These are phyloP conservation scores for Macrosteles quadrilineatus DNA, from an alignment of 1,140 invertebrate species.

Conservation along the genomic window DNA sequence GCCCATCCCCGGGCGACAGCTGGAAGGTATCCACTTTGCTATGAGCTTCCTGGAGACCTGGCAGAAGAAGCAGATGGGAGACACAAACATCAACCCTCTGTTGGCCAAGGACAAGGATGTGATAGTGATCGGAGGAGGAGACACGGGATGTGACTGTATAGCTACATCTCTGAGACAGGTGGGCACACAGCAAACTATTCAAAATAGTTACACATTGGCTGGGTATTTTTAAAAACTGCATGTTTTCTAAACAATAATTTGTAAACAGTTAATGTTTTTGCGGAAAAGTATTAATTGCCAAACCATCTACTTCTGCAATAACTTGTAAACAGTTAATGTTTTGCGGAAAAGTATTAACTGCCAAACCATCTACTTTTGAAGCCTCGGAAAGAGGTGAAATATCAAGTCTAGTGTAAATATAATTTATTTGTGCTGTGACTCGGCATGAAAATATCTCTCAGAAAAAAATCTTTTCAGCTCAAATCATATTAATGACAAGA, in stretches of 20 bases:
- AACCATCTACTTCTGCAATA: too few relatives aligned
- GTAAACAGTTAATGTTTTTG: background rate
- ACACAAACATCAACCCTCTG: constrained; percentile 59
- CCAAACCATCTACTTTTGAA: too few relatives aligned
- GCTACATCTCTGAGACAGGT: constrained; percentile 93
- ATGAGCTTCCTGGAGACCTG: constrained; percentile 97
- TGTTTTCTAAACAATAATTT: background rate
- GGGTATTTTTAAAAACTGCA: background rate
- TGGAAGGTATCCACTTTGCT: constrained; percentile 94
- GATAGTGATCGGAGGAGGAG: constrained; percentile 96
- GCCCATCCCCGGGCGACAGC: constrained; percentile 77
- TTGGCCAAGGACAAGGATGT: constrained; percentile 94
- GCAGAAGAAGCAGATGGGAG: constrained; percentile 93
- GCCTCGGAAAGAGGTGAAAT: too few relatives aligned
- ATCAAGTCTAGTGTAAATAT: too few relatives aligned
- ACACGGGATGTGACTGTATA: constrained; percentile 99
- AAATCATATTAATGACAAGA: too few relatives aligned
- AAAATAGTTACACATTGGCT: constrained; percentile 9
- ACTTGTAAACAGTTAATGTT: too few relatives aligned
- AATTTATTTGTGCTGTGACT: too few relatives aligned
- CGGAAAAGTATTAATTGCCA: too few relatives aligned
- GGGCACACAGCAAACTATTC: constrained; percentile 33
- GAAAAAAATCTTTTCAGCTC: too few relatives aligned
- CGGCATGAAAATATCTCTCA: too few relatives aligned
- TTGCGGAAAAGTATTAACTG: too few relatives aligned